Conservation (phyloP, 2,888 invertebrate genomes). For the Nebria salina region DNA sequence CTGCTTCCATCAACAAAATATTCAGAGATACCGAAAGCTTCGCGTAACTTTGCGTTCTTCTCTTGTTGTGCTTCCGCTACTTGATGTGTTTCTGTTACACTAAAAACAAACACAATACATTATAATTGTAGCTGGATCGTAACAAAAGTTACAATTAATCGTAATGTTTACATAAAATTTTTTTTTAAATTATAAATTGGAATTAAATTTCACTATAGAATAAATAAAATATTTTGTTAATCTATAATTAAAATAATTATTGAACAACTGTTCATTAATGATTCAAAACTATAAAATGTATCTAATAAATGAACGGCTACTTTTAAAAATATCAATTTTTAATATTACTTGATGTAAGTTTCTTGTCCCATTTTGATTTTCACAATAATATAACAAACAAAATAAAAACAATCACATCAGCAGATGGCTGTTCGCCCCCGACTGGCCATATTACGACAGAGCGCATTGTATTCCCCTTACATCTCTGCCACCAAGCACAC, state of each 20-base stretch:
- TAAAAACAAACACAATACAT: slow-evolving; percentile 59
- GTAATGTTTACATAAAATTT: too few relatives aligned
- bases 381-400: not conserved
- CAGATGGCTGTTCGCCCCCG: slow-evolving; percentile 11
- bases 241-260: not conserved
- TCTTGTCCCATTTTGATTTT: slow-evolving; percentile 30
- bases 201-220: not conserved
- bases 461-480: slow-evolving; percentile 2
- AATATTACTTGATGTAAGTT: slow-evolving; percentile 29
- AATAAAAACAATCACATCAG: not conserved
- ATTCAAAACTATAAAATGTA: not conserved
- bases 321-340: not conserved
- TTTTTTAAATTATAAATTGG: too few relatives aligned
- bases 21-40: slow-evolving; percentile 94
- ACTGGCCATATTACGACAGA: not conserved
- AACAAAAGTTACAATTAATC: too few relatives aligned
- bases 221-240: not conserved
- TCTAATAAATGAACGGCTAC: not conserved
- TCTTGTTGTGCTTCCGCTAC: slow-evolving; percentile 95
- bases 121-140: not conserved
- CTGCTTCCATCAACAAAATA: slow-evolving; percentile 94
- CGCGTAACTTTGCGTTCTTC: slow-evolving; percentile 91
- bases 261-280: too few relatives aligned
- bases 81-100: slow-evolving; percentile 95
- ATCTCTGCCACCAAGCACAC: not conserved